phyloP scores from a whole-genome alignment of 2,797 vertebrate genomes.

The Hemibagrus guttatus region DNA sequence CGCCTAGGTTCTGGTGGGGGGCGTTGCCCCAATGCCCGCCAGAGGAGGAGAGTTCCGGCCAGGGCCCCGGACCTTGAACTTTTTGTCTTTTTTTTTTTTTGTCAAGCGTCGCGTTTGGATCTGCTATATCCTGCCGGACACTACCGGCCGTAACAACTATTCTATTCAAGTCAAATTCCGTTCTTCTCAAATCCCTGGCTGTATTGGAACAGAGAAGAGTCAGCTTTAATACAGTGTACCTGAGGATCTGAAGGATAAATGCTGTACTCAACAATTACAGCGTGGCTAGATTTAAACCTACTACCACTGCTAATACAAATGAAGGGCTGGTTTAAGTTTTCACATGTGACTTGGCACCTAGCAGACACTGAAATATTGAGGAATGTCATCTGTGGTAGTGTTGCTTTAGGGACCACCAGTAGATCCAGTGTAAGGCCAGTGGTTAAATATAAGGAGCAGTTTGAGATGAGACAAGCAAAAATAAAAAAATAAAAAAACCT shows the following conservation, averaged over 20 bases:
- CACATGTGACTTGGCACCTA: background rate
- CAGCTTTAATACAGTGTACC: background rate
- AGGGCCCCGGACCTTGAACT: no score
- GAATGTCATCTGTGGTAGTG: background rate
- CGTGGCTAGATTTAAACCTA: background rate
- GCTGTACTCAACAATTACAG: background rate
- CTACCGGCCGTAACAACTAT: no score
- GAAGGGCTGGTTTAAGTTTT: background rate
- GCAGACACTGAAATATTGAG: background rate
- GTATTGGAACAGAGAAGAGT: no score
- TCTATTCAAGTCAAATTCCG: no score
- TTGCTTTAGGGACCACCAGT: background rate
- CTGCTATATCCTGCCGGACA: no score
- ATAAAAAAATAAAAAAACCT: background rate
- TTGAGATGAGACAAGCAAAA: background rate
- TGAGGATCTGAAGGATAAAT: background rate
- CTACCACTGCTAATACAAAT: background rate
- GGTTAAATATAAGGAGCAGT: background rate
- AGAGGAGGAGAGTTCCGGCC: no score
- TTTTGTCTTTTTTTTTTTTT: no score
- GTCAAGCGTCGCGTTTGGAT: no score
- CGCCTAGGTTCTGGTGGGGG: no score
- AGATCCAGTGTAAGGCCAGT: background rate
- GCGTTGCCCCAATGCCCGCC: no score
- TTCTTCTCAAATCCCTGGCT: background rate